Evolutionary conservation across 2,888 invertebrate genomes (phyloP), one percentile per base, ranked within the genome.

Genomic region (Adelphocoris suturalis): DNA sequence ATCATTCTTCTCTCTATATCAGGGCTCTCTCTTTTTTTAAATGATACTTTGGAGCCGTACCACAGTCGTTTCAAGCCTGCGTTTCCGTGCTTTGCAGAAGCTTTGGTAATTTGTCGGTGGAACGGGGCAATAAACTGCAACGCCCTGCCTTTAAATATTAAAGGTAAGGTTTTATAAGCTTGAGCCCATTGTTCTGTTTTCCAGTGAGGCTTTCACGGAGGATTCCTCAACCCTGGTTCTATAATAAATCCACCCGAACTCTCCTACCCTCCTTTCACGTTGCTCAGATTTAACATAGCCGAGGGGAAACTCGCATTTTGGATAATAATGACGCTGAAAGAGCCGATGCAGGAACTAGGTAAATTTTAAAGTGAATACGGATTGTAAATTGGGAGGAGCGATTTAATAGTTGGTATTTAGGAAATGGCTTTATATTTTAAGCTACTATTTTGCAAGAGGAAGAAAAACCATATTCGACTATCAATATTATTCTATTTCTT

Each of bases 21-120:
- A 37, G 37, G 7, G 37, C 76, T 76, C 28, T 27, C 14, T 1
- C 28, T 11, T 19, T 9, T 27, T 76, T 11, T 27, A 14, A 37
- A 76, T 37, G 14, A 9, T 14, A 5, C 14, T 37, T 76, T 14
- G 76, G 16, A 27, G 76, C 75, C 13, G 28, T 14, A 11, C 16
- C 27, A 12, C 27, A 76, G 76, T 27, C 37, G 76, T 9, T 76
- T 14, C 27, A 19, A 27, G 76, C 12, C 76, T 27, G 27, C 9
- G 28, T 23, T 2, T 27, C 76, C 19, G 13, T 27, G 37, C n/a
- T n/a, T 57, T 9, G 27, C 27, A 57, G 57, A 57, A 57, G 0
- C n/a, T 57, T n/a, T 57, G 28, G 76, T 76, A 76, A 76, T 76
- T 76, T 76, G 76, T 76, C 76, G 76, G 76, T 0, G 76, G 76